Evolutionary conservation across 2,888 invertebrate genomes (phyloP).

Genomic region (Oscheius sp.): DNA sequence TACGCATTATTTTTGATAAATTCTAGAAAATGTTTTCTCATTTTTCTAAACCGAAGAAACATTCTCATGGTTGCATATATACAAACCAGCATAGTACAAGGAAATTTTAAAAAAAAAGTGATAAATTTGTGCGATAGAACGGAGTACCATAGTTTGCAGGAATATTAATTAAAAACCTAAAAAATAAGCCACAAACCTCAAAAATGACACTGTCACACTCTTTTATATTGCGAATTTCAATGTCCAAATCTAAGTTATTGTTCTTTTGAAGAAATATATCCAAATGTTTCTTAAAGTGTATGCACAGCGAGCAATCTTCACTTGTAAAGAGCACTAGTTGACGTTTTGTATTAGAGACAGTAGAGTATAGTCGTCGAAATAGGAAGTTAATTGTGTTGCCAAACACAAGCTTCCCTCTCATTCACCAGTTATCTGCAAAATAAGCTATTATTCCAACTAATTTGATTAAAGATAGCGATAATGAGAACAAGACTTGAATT

Average conservation of each 20-base stretch:
- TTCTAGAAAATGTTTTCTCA: too few relatives aligned
- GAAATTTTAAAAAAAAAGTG: too few relatives aligned
- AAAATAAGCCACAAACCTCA: slow-evolving; percentile 34
- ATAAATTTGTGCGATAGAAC: too few relatives aligned
- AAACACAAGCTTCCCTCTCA: slow-evolving; percentile 2
- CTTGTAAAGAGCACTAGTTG: slow-evolving; percentile 37
- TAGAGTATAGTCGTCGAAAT: not conserved
- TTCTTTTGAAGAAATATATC: slow-evolving; percentile 35
- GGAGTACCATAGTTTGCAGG: slow-evolving; percentile 47
- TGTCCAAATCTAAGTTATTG: slow-evolving; percentile 32
- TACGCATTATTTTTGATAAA: too few relatives aligned
- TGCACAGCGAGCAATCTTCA: slow-evolving; percentile 49
- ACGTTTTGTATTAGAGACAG: not conserved
- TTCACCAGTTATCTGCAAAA: not conserved
- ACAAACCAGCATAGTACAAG: too few relatives aligned
- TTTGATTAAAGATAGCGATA: not conserved
- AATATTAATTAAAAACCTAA: not conserved
- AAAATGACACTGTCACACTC: slow-evolving; percentile 32
- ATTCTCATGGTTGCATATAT: too few relatives aligned
- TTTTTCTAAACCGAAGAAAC: too few relatives aligned
- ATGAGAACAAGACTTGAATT: too few relatives aligned
- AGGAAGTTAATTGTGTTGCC: not conserved
- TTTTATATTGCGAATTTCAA: slow-evolving; percentile 37
- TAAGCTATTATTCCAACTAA: not conserved
- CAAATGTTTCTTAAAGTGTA: slow-evolving; percentile 50